phyloP scores from a whole-genome alignment of 2,113 vertebrate species.

The Tupaia chinensis region DNA sequence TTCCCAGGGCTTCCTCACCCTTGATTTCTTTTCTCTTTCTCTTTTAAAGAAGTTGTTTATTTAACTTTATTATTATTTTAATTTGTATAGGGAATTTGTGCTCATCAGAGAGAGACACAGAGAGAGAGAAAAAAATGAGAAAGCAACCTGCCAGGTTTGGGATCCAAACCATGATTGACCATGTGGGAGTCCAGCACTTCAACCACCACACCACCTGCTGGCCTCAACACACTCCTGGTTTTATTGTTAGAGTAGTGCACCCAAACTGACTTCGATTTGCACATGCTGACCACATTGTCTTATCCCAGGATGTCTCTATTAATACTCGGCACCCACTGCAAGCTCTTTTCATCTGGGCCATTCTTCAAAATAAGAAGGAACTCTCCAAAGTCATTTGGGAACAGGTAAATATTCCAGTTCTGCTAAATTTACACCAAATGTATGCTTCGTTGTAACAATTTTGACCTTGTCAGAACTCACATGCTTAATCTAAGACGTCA shows the following conservation, averaged over 20 bases:
- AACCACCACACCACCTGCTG: too few relatives aligned
- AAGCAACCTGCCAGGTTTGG: too few relatives aligned
- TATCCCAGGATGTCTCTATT: constrained; percentile 86
- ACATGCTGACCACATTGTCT: constrained; percentile 19
- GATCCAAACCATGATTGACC: too few relatives aligned
- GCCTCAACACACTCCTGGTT: too few relatives aligned
- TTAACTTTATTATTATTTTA: too few relatives aligned
- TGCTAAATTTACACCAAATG: accelerated
- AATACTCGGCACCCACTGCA: constrained; percentile 90
- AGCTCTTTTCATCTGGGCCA: constrained; percentile 97
- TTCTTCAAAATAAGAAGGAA: constrained; percentile 95
- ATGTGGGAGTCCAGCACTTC: too few relatives aligned
- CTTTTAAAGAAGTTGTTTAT: too few relatives aligned
- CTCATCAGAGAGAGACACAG: too few relatives aligned
- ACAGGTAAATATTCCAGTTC: constrained; percentile 88
- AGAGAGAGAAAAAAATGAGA: too few relatives aligned
- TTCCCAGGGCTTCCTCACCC: not conserved
- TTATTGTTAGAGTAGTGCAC: not conserved
- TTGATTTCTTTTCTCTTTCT: too few relatives aligned
- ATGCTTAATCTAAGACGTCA: not conserved
- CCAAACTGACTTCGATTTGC: accelerated
- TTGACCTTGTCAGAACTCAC: not conserved
- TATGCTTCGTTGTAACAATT: accelerated
- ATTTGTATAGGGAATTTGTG: too few relatives aligned
- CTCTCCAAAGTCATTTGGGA: constrained; percentile 97